These are phyloP conservation scores for Sebastes schlegelii DNA, from an alignment of 2,113 vertebrate genomes.

Conservation along the genomic window DNA sequence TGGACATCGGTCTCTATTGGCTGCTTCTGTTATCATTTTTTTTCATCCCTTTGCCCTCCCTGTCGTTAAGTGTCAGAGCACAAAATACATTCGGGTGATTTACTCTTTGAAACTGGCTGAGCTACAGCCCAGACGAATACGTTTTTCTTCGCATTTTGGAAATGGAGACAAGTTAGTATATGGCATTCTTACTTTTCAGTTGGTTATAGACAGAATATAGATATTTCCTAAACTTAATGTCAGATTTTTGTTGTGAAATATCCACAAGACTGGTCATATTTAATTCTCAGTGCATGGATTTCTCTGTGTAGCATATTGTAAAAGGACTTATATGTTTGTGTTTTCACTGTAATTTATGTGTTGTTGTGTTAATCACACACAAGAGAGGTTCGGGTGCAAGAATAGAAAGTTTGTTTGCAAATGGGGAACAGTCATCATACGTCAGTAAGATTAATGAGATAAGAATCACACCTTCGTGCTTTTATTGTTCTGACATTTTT, in stretches of 20 bases:
- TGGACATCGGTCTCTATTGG: constrained; percentile 26
- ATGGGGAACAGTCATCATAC: neutral
- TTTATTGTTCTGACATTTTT: neutral
- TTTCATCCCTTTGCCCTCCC: neutral
- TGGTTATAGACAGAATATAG: neutral
- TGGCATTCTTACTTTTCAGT: constrained; percentile 10
- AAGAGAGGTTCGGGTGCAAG: neutral
- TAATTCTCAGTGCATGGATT: neutral
- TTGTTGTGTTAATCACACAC: neutral
- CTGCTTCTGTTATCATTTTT: neutral
- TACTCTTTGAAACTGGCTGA: neutral
- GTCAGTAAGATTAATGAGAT: neutral
- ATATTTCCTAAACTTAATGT: neutral
- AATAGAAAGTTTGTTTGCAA: constrained; percentile 21
- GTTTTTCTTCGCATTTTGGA: neutral
- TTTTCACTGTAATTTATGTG: neutral
- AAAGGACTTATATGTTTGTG: neutral
- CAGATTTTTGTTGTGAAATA: neutral
- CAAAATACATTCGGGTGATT: constrained; percentile 7
- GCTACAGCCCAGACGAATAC: neutral
- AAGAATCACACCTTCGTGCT: neutral
- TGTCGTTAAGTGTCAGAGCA: neutral
- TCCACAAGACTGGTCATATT: neutral
- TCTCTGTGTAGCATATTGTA: neutral
- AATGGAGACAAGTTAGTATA: constrained; percentile 66